phyloP scores from a whole-genome alignment of 2,113 vertebrate species.

The Lophotis ruficrista region DNA sequence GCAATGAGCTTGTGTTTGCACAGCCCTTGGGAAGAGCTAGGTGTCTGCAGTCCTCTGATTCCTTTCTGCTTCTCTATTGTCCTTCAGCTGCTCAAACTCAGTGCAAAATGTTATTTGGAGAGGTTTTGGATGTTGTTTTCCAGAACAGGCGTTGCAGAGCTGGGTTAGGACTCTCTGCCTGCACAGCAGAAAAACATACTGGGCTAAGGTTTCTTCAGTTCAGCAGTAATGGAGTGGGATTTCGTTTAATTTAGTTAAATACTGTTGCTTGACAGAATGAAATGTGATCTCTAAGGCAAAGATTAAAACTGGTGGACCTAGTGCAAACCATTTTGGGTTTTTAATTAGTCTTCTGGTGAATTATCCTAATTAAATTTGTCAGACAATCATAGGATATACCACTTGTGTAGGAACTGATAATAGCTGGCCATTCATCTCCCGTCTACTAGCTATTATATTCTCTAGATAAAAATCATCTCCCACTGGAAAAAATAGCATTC shows the following conservation, averaged over 20 bases:
- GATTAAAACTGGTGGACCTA: slow-evolving; percentile 57
- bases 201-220: slow-evolving; percentile 50
- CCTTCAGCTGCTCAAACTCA: background rate
- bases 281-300: slow-evolving; percentile 58
- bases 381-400: slow-evolving; percentile 29
- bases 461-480: slow-evolving; percentile 9
- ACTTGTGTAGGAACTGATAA: slow-evolving; percentile 4
- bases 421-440: background rate
- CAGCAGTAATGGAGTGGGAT: slow-evolving; percentile 52
- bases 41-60: background rate
- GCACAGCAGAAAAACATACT: slow-evolving; percentile 39
- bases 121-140: background rate
- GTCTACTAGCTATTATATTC: background rate
- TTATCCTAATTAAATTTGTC: slow-evolving; percentile 65
- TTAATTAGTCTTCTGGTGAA: slow-evolving; percentile 67
- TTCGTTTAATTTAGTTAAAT: slow-evolving; percentile 69
- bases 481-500: background rate
- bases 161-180: background rate
- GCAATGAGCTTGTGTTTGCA: background rate
- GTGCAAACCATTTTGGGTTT: slow-evolving; percentile 46
- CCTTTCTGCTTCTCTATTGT: background rate
- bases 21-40: background rate
- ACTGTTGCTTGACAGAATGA: slow-evolving; percentile 62
- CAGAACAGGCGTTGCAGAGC: background rate
- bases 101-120: background rate